phyloP scores from a whole-genome alignment of 2,888 invertebrate species.

The Clanis bilineata region DNA sequence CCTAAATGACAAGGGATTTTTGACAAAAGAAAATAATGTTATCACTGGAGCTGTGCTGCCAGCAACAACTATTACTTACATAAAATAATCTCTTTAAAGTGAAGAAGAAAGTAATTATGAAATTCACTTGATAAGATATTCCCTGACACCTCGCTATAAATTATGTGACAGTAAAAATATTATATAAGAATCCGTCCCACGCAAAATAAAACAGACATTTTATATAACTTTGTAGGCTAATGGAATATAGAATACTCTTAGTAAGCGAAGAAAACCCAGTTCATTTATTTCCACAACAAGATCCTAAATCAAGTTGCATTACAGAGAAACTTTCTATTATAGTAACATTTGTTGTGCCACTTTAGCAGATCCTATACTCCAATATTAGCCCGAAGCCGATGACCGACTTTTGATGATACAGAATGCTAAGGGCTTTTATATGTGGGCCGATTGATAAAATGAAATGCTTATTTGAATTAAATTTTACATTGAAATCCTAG shows the following conservation, averaged over 20 bases:
- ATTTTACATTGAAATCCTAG: neutral
- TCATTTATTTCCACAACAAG: constrained; percentile 11
- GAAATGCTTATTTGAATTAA: neutral
- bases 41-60: too few species aligned
- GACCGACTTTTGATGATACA: constrained; percentile 4
- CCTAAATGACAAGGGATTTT: too few species aligned
- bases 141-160: too few species aligned
- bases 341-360: constrained; percentile 1
- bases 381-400: constrained; percentile 2
- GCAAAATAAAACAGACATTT: neutral
- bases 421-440: neutral
- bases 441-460: neutral
- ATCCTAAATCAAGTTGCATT: constrained; percentile 12
- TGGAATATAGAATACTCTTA: neutral
- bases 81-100: too few species aligned
- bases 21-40: too few species aligned
- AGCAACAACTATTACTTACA: too few species aligned
- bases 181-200: neutral
- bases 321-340: constrained; percentile 11
- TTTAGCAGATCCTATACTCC: neutral
- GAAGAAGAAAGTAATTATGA: too few species aligned
- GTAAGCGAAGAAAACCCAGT: neutral
- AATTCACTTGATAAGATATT: too few species aligned
- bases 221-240: neutral
- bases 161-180: neutral